Conservation (phyloP, 2,113 vertebrate species). For the Rhombomys opimus region DNA sequence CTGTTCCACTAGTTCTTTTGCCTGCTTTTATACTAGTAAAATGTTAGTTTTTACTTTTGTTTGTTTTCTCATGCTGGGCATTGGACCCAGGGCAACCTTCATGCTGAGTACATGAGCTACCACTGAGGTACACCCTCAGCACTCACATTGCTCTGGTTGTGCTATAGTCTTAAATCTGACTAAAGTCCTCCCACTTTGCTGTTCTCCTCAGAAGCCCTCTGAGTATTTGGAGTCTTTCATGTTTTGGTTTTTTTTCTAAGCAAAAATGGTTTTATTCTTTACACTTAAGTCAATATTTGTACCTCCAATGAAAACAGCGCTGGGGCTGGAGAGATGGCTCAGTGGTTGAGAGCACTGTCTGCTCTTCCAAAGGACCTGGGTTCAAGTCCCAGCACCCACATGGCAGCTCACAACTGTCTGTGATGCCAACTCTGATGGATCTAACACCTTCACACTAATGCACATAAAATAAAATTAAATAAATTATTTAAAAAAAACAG, state of each 20-base stretch:
- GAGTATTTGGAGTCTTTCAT: background rate
- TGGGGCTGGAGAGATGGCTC: no score
- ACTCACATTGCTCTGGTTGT: background rate
- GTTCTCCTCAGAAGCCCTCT: background rate
- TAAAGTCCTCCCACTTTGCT: background rate
- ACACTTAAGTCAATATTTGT: background rate
- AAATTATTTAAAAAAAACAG: no score
- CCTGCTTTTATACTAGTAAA: background rate
- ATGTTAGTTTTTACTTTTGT: background rate
- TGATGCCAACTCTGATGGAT: no score
- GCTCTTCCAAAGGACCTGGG: no score
- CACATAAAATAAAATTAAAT: no score
- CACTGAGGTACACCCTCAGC: background rate
- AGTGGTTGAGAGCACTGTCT: no score
- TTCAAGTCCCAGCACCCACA: no score
- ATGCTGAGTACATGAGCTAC: background rate
- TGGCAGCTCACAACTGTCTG: no score
- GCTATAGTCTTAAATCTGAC: background rate
- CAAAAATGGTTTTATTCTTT: constrained; percentile 29
- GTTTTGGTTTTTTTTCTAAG: background rate
- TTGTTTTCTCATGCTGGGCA: background rate
- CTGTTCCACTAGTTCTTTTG: background rate
- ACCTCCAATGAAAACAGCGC: background rate
- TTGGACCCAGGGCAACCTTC: background rate
- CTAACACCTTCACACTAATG: no score